Percentiles rank a stretch among this genome's conserved stretches.
phyloP scores from a whole-genome alignment of 2,888 invertebrate genomes.

The Gerosis bhagava region DNA sequence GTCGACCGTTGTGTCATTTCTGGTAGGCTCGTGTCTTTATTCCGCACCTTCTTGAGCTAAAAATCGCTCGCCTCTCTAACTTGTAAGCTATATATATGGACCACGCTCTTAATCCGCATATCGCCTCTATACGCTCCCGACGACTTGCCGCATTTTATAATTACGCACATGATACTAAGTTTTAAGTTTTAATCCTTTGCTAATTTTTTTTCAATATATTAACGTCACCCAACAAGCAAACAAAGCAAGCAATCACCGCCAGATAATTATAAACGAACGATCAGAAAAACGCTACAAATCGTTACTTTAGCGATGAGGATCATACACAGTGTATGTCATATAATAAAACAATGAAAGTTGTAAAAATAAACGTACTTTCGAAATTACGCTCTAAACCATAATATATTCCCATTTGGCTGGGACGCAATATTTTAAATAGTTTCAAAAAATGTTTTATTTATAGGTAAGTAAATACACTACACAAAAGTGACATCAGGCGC shows the following conservation, averaged over 20 bases:
- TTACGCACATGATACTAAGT: not conserved
- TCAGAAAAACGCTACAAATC: too few species aligned
- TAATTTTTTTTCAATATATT: not conserved
- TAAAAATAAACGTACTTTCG: constrained; percentile 30
- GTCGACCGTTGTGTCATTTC: too few species aligned
- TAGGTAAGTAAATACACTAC: too few species aligned
- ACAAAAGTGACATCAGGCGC: too few species aligned
- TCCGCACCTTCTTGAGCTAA: constrained; percentile 31
- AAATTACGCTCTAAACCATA: too few species aligned
- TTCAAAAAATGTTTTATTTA: too few species aligned
- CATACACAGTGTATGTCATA: too few species aligned
- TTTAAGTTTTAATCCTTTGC: constrained; percentile 1
- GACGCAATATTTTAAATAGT: too few species aligned
- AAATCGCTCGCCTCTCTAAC: constrained; percentile 37
- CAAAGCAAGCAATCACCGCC: constrained; percentile 14
- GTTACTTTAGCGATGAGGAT: too few species aligned
- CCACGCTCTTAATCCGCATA: constrained; percentile 44
- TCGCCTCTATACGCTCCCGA: constrained; percentile 48
- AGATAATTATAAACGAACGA: too few species aligned
- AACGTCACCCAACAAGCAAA: constrained; percentile 3
- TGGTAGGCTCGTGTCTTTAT: too few species aligned
- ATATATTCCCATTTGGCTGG: too few species aligned
- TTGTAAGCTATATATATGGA: constrained; percentile 32
- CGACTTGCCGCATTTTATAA: constrained; percentile 27
- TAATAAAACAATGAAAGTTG: constrained; percentile 1